phyloP scores from a whole-genome alignment of 2,797 vertebrate genomes.

The Muscicapa striata region DNA sequence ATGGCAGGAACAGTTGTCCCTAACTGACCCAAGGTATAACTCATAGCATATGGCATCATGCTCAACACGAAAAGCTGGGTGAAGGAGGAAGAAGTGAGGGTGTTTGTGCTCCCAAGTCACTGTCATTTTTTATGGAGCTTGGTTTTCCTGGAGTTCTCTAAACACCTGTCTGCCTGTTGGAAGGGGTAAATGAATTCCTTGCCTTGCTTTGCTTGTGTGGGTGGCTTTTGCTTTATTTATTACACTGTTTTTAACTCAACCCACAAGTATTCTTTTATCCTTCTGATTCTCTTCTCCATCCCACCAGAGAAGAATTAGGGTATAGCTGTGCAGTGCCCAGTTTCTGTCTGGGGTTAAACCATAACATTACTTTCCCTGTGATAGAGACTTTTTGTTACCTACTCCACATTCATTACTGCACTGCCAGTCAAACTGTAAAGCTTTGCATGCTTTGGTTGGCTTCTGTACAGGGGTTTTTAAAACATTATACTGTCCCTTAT shows the following conservation, averaged over 20 bases:
- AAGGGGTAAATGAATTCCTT: not conserved
- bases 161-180: not conserved
- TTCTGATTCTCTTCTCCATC: not conserved
- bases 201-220: not conserved
- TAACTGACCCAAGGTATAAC: not conserved
- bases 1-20: not conserved
- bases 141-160: not conserved
- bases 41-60: not conserved
- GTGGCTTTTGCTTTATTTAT: not conserved
- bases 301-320: not conserved
- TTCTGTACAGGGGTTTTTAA: not conserved
- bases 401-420: not conserved
- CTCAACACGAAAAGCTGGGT: not conserved
- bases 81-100: not conserved
- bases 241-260: not conserved
- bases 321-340: too few species aligned
- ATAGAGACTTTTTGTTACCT: not conserved
- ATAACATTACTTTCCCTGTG: not conserved
- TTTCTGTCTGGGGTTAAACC: not conserved
- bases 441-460: not conserved
- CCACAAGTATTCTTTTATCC: not conserved
- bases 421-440: not conserved
- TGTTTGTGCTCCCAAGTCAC: not conserved
- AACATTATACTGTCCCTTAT: not conserved
- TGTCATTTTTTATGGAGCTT: rapidly evolving